Evolutionary conservation across 2,888 invertebrate species (phyloP).

Genomic region (Yponomeuta plumbellus): DNA sequence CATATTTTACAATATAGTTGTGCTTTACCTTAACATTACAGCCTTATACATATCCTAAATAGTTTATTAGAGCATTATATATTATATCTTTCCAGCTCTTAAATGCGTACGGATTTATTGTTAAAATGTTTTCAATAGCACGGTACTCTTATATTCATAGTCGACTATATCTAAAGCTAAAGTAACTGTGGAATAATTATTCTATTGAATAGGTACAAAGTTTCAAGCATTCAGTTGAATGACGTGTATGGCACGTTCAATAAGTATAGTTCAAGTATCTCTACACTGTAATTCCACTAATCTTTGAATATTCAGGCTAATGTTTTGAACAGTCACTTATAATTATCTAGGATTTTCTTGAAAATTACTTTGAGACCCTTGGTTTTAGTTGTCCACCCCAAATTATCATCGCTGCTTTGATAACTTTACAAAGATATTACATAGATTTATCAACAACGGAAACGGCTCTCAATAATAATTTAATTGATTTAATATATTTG

Average conservation of each 20-base stretch:
- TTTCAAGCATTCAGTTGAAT: conserved; percentile 5
- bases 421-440: too few relatives aligned
- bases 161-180: conserved; percentile 1
- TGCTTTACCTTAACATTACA: conserved; percentile 7
- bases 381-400: too few relatives aligned
- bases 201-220: conserved; percentile 11
- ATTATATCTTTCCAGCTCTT: background rate
- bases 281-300: background rate
- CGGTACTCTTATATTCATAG: background rate
- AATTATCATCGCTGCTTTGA: too few relatives aligned
- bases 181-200: conserved; percentile 5
- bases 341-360: too few relatives aligned
- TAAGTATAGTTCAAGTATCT: background rate
- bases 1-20: conserved; percentile 1
- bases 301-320: background rate
- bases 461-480: background rate
- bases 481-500: too few relatives aligned
- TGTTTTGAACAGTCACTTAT: background rate
- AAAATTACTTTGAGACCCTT: too few relatives aligned
- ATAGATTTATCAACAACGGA: too few relatives aligned
- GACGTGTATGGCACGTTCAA: conserved; percentile 3
- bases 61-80: conserved; percentile 1
- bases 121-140: background rate
- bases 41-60: background rate
- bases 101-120: conserved; percentile 10